These are phyloP conservation scores for Malurus melanocephalus DNA, from an alignment of 2,113 vertebrate genomes.

Conservation along the genomic window DNA sequence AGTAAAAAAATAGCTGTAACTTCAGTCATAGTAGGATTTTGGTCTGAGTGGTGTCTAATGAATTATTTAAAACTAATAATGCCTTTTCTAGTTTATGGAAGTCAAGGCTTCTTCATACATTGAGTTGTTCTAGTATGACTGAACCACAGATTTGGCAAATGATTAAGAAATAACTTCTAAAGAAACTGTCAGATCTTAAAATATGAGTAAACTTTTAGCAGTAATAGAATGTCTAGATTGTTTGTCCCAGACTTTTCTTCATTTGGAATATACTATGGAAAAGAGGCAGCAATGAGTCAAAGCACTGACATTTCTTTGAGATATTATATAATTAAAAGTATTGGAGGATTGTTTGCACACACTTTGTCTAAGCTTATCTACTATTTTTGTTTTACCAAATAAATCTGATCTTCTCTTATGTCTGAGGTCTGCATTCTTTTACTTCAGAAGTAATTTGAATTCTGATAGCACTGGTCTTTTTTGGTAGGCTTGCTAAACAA, in stretches of 20 bases:
- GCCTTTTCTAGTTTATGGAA: neutral
- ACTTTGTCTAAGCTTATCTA: neutral
- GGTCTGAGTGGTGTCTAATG: neutral
- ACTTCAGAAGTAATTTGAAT: neutral
- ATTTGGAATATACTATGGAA: neutral
- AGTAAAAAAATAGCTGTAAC: neutral
- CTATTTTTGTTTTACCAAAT: neutral
- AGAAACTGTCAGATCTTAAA: neutral
- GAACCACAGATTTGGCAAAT: neutral
- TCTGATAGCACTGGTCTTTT: neutral
- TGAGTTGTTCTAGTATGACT: neutral
- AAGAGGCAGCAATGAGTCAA: neutral
- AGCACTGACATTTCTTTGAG: neutral
- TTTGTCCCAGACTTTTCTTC: neutral
- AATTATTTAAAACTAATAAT: neutral
- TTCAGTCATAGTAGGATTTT: neutral
- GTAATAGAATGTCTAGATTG: neutral
- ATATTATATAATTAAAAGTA: neutral
- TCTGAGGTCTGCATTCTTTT: neutral
- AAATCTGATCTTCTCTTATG: neutral
- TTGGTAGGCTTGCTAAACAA: neutral
- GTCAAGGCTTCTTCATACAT: neutral
- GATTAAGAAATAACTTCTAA: neutral
- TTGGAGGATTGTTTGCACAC: neutral
- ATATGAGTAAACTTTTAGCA: neutral